phyloP scores from a whole-genome alignment of 2,113 vertebrate species.

The Isichthys henryi region DNA sequence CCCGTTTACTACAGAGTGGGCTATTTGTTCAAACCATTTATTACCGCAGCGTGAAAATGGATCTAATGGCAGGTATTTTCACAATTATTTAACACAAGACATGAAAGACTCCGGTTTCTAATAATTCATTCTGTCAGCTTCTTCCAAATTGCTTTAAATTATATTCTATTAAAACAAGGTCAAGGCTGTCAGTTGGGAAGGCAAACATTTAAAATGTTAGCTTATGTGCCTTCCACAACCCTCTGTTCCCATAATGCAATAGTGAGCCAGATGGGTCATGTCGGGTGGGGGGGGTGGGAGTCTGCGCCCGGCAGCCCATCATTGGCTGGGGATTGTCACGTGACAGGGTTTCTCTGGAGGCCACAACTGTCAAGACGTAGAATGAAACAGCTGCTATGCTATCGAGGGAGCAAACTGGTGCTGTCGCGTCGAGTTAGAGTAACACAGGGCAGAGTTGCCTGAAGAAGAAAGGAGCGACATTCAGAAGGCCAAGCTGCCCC shows the following conservation, averaged over 20 bases:
- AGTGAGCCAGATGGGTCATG: constrained; percentile 88
- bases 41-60: constrained; percentile 59
- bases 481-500: constrained; percentile 62
- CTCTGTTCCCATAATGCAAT: constrained; percentile 55
- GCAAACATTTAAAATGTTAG: constrained; percentile 69
- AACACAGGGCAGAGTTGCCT: constrained; percentile 88
- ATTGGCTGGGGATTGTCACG: constrained; percentile 51
- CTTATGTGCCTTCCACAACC: constrained; percentile 52
- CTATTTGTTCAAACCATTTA: constrained; percentile 56
- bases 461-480: constrained; percentile 75
- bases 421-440: constrained; percentile 89
- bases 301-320: constrained; percentile 70
- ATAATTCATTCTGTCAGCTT: constrained; percentile 42
- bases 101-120: constrained; percentile 48
- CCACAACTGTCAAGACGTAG: constrained; percentile 72
- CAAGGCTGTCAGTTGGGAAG: constrained; percentile 71
- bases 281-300: constrained; percentile 67
- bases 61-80: constrained; percentile 45
- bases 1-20: constrained; percentile 37
- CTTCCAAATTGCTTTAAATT: constrained; percentile 81
- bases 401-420: constrained; percentile 83
- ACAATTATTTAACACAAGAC: constrained; percentile 63
- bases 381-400: constrained; percentile 84
- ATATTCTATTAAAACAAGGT: constrained; percentile 92
- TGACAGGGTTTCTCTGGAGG: constrained; percentile 59